A percentile compares a stretch with the other conserved stretches of the same genome.
These are phyloP conservation scores for Microplitis demolitor DNA, from an alignment of 1,140 invertebrate species.

Conservation along the genomic window DNA sequence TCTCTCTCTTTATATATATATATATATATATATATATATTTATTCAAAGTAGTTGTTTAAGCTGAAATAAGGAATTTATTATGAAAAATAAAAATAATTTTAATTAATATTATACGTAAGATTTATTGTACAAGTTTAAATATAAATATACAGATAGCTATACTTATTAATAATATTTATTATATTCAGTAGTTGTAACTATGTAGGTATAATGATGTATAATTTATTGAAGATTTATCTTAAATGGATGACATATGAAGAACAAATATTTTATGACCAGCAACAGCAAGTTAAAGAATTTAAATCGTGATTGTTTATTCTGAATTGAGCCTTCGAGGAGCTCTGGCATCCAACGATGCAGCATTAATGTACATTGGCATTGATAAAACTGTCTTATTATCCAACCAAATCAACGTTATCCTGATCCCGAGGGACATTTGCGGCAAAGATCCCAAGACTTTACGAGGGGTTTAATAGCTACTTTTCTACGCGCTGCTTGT, in stretches of 20 bases:
- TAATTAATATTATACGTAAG: too few species aligned
- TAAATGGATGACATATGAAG: neutral
- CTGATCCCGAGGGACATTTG: neutral
- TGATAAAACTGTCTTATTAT: slow-evolving; percentile 16
- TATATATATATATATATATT: neutral
- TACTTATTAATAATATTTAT: too few species aligned
- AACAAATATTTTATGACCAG: neutral
- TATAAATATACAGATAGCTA: too few species aligned
- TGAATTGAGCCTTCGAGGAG: neutral
- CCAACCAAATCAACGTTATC: neutral
- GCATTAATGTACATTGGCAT: neutral
- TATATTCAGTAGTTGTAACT: too few species aligned
- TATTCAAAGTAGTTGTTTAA: neutral
- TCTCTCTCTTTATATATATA: neutral
- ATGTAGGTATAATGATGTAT: neutral
- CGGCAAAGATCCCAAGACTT: neutral
- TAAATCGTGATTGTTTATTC: neutral
- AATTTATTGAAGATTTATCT: neutral
- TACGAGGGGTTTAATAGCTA: slow-evolving; percentile 16
- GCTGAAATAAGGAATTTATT: too few species aligned
- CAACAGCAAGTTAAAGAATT: neutral
- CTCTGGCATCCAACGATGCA: neutral
- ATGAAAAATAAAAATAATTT: too few species aligned
- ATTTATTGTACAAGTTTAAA: too few species aligned
- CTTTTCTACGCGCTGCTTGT: slow-evolving; percentile 1